Percentiles rank a stretch among this genome's conserved stretches.
phyloP scores from a whole-genome alignment of 2,113 vertebrate species.

The Tringa solitaria region DNA sequence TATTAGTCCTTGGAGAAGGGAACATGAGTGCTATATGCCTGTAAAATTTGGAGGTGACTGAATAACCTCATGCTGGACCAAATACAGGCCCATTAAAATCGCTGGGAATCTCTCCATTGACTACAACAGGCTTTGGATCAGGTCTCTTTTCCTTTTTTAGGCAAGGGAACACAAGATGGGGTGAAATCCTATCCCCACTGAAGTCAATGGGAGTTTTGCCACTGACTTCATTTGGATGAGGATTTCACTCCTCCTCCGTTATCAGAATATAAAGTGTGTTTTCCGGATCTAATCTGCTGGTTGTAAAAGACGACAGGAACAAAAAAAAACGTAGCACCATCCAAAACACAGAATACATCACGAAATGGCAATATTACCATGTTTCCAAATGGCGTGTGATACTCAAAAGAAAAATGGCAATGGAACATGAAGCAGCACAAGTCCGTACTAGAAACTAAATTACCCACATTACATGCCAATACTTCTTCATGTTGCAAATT shows the following conservation, averaged over 20 bases:
- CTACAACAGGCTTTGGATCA: constrained; percentile 48
- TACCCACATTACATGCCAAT: neutral
- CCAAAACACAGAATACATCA: neutral
- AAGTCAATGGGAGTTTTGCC: constrained; percentile 41
- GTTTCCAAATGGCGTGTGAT: neutral
- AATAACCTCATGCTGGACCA: constrained; percentile 48
- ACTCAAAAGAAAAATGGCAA: neutral
- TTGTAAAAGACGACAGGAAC: constrained; percentile 1
- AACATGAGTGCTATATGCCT: constrained; percentile 1
- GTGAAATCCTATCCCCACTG: constrained; percentile 51
- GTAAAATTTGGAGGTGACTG: constrained; percentile 49
- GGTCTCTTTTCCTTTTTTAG: constrained; percentile 61
- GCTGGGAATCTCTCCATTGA: constrained; percentile 42
- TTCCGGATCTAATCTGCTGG: constrained; percentile 17
- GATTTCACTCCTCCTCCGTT: neutral
- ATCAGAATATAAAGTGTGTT: constrained; percentile 20
- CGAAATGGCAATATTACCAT: neutral
- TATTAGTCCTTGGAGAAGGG: constrained; percentile 29
- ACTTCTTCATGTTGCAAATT: neutral
- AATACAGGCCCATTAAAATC: constrained; percentile 37
- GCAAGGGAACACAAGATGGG: constrained; percentile 21
- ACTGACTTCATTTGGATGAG: constrained; percentile 51
- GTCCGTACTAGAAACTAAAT: neutral
- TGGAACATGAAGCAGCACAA: neutral
- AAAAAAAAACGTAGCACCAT: neutral